Evolutionary conservation across 2,113 vertebrate species (phyloP).

Genomic region (Bambusicola thoracicus): DNA sequence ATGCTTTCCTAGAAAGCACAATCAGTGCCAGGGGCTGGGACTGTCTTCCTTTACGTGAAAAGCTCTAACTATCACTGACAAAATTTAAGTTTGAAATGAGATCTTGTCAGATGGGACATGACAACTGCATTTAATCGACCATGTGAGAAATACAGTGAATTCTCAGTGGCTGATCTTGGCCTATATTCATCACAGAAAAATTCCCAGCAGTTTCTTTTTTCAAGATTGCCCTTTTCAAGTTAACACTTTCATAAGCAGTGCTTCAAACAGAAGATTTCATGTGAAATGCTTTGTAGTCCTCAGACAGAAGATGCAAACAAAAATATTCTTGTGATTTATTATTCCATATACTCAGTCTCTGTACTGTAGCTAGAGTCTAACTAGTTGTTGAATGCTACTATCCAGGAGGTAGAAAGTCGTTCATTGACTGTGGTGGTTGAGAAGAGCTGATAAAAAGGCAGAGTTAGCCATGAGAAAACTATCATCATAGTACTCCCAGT

Average conservation of each 20-base stretch:
- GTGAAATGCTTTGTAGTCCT: background rate
- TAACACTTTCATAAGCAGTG: background rate
- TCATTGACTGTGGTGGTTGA: background rate
- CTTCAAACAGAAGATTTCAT: background rate
- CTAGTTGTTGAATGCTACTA: background rate
- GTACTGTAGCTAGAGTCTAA: background rate
- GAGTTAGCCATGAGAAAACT: background rate
- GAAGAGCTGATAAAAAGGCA: background rate
- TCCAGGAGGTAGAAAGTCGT: background rate
- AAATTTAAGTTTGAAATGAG: slow-evolving; percentile 10
- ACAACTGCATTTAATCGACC: slow-evolving; percentile 1
- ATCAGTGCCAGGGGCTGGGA: background rate
- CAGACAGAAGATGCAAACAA: background rate
- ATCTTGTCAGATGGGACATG: slow-evolving; percentile 30
- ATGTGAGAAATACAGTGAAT: background rate
- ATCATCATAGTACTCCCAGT: background rate
- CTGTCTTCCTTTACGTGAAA: background rate
- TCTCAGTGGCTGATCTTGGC: slow-evolving; percentile 18
- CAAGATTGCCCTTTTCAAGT: background rate
- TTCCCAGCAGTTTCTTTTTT: slow-evolving; percentile 4
- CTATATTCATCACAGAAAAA: slow-evolving; percentile 30
- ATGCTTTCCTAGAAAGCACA: background rate
- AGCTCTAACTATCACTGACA: background rate
- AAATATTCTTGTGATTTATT: slow-evolving; percentile 38
- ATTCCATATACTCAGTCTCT: background rate